These are phyloP conservation scores for Ennomos fuscantarius DNA, from an alignment of 2,888 invertebrate genomes.

Conservation along the genomic window DNA sequence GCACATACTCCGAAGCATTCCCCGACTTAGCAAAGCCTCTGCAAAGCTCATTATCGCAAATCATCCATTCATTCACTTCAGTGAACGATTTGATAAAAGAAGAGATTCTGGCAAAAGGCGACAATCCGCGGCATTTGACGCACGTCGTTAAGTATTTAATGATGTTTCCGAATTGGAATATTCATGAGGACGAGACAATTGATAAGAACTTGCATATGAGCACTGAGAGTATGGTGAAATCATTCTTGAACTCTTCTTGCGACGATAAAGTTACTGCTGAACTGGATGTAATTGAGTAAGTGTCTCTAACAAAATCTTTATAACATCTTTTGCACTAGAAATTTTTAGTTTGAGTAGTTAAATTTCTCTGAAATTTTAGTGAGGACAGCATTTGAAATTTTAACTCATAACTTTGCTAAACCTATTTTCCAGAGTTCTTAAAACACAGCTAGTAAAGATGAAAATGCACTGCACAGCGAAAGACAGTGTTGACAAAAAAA, in stretches of 20 bases:
- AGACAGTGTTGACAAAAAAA: slow-evolving; percentile 70
- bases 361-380: too few species aligned
- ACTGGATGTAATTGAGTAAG: slow-evolving; percentile 81
- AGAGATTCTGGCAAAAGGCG: slow-evolving; percentile 59
- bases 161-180: slow-evolving; percentile 74
- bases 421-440: slow-evolving; percentile 82
- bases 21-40: slow-evolving; percentile 92
- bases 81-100: slow-evolving; percentile 83
- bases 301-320: slow-evolving; percentile 27
- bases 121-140: slow-evolving; percentile 56
- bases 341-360: not conserved
- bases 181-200: slow-evolving; percentile 12
- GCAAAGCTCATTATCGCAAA: slow-evolving; percentile 87
- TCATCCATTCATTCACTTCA: slow-evolving; percentile 86
- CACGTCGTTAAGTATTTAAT: slow-evolving; percentile 75
- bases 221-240: slow-evolving; percentile 13
- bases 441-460: slow-evolving; percentile 89
- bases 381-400: too few species aligned
- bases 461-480: slow-evolving; percentile 87
- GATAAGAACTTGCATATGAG: not conserved
- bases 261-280: slow-evolving; percentile 55
- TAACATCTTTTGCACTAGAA: not conserved
- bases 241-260: slow-evolving; percentile 31
- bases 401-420: slow-evolving; percentile 5
- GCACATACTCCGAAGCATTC: slow-evolving; percentile 87